Evolutionary conservation across 2,113 vertebrate species (phyloP), one percentile per base, ranked within the genome.

Genomic region (Zosterops lateralis): DNA sequence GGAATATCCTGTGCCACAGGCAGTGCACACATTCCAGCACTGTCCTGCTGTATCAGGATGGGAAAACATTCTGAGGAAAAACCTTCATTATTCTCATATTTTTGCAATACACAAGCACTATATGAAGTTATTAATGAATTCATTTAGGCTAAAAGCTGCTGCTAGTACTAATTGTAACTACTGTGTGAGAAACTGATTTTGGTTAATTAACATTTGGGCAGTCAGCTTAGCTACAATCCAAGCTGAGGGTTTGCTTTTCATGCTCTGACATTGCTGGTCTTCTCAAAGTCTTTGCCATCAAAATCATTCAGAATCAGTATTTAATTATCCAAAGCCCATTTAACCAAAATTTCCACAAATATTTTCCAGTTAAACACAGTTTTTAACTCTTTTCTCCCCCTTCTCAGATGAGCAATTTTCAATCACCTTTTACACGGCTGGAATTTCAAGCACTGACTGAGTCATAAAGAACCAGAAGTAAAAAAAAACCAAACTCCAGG

Each of bases 1-100:
- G 6, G 2, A 47, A 56, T 5, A 6, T 0, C 9, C 17, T 2
- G 5, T 13, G 24, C 20, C 72, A 26, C 0, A 0, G n/a, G 29
- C 32, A 44, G 2, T 0, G 14, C 16, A 14, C 17, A 3, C 9
- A 8, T 17, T n/a, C 18, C 58, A 51, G 36, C 12, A 21, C 3
- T 12, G 12, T 5, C 56, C 17, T 57, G 54, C 45, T 32, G 26
- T 20, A 15, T 8, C 29, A n/a, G 2, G 18, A 44, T 2, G 2
- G 16, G 12, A 73, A 84, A 71, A 48, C 17, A 16, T 42, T 61
- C 5, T 31, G 14, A 72, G 19, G 9, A 42, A 88, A 75, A 60
- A 2, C 2, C 24, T 67, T 58, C 14, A 1, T 25, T 48, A n/a
- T 14, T 76, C 71, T 66, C 25, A 19, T 6, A 17, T 3, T 65